phyloP scores from a whole-genome alignment of 2,888 invertebrate genomes.

The Ptychoptera albimana region DNA sequence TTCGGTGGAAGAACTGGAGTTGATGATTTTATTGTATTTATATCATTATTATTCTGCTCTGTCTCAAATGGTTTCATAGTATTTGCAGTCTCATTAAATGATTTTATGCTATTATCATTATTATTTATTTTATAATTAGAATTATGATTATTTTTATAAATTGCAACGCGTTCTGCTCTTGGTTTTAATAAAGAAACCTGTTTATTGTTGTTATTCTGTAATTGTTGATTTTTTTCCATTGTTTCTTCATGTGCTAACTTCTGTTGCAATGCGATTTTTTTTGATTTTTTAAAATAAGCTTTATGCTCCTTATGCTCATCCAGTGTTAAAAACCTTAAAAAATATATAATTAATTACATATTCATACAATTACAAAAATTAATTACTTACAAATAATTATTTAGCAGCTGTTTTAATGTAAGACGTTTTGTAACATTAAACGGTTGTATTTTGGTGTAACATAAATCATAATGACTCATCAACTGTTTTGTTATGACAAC shows the following conservation, averaged over 20 bases:
- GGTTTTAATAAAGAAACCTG: constrained; percentile 14
- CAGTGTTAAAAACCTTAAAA: too few relatives aligned
- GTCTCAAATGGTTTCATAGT: not conserved
- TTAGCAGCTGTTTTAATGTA: constrained; percentile 21
- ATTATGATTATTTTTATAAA: not conserved
- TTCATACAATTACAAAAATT: too few relatives aligned
- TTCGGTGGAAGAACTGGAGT: constrained; percentile 6
- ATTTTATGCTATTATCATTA: not conserved
- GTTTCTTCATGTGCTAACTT: too few relatives aligned
- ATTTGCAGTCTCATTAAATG: not conserved
- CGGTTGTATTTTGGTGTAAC: constrained; percentile 16
- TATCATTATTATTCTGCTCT: not conserved
- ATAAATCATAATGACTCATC: constrained; percentile 17
- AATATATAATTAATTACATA: too few relatives aligned
- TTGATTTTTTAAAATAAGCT: too few relatives aligned
- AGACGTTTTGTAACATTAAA: constrained; percentile 17
- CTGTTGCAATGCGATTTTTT: too few relatives aligned
- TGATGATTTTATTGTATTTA: too few relatives aligned
- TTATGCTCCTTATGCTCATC: too few relatives aligned
- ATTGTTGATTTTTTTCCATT: not conserved
- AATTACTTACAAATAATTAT: constrained; percentile 15
- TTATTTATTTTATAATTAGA: constrained; percentile 3
- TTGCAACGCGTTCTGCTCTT: constrained; percentile 11
- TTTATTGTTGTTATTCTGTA: not conserved
- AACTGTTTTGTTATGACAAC: constrained; percentile 19